Conservation (phyloP, 2,797 vertebrate genomes). For the Pseudopleuronectes americanus region DNA sequence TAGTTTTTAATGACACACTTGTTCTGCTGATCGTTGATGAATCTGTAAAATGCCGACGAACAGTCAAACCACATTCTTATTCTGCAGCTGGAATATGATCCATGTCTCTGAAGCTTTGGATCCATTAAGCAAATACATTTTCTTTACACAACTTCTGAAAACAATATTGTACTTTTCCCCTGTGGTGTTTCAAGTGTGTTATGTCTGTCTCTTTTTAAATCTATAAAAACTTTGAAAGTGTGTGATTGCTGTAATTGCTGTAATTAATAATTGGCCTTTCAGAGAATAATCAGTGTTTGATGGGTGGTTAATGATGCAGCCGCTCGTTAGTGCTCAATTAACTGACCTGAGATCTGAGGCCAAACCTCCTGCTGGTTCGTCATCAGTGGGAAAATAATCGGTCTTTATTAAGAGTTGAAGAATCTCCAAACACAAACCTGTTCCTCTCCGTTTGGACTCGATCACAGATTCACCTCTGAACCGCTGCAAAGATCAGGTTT, state of each 20-base stretch:
- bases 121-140: too few species aligned
- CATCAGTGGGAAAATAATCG: not conserved
- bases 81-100: too few species aligned
- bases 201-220: not conserved
- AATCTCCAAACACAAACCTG: too few species aligned
- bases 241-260: not conserved
- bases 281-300: slow-evolving; percentile 2
- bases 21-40: too few species aligned
- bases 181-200: not conserved
- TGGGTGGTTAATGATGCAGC: not conserved
- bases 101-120: too few species aligned
- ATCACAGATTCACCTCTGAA: too few species aligned
- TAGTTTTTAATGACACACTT: not conserved
- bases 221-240: not conserved
- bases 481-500: too few species aligned
- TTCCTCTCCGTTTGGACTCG: too few species aligned
- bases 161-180: not conserved
- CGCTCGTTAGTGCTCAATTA: slow-evolving; percentile 18
- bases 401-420: too few species aligned
- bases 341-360: slow-evolving; percentile 14
- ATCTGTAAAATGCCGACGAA: too few species aligned
- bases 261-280: not conserved
- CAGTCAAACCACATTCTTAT: not conserved
- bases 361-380: slow-evolving; percentile 14
- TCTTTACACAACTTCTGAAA: too few species aligned